Conservation (phyloP, 1,140 invertebrate genomes). For the Drepana arcuata region DNA sequence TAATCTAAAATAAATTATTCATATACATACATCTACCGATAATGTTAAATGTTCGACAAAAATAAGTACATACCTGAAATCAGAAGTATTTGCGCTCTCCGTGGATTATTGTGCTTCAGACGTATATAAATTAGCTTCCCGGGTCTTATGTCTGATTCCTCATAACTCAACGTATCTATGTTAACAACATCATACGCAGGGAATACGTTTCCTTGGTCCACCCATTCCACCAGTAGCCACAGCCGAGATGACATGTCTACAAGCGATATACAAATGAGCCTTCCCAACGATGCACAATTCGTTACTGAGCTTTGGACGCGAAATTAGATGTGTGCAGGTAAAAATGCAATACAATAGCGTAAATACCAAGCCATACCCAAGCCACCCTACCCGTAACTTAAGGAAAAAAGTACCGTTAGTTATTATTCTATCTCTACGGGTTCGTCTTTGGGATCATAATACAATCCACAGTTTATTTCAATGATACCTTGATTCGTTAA, state of each 20-base stretch:
- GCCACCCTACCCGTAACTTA: too few relatives aligned
- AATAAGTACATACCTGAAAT: slow-evolving; percentile 31
- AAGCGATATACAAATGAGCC: slow-evolving; percentile 7
- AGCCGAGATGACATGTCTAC: slow-evolving; percentile 22
- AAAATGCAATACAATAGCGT: slow-evolving; percentile 6
- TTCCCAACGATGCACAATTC: slow-evolving; percentile 13
- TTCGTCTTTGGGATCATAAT: too few relatives aligned
- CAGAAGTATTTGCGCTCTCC: slow-evolving; percentile 28
- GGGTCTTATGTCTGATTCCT: slow-evolving; percentile 19
- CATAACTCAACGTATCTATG: slow-evolving; percentile 13
- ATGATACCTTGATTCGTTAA: too few relatives aligned
- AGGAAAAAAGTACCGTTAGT: too few relatives aligned
- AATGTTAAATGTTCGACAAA: slow-evolving; percentile 3
- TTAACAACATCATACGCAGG: slow-evolving; percentile 35
- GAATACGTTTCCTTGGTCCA: slow-evolving; percentile 26
- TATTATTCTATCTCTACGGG: too few relatives aligned
- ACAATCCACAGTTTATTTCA: too few relatives aligned
- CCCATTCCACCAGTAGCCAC: slow-evolving; percentile 44
- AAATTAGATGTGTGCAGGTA: too few relatives aligned
- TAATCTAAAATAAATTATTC: too few relatives aligned
- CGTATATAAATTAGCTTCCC: slow-evolving; percentile 31
- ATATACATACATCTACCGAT: too few relatives aligned
- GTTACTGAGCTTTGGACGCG: slow-evolving; percentile 20
- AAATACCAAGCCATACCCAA: too few relatives aligned
- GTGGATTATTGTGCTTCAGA: slow-evolving; percentile 16